Conservation (phyloP, 2,113 vertebrate species). For the Turnix velox region DNA sequence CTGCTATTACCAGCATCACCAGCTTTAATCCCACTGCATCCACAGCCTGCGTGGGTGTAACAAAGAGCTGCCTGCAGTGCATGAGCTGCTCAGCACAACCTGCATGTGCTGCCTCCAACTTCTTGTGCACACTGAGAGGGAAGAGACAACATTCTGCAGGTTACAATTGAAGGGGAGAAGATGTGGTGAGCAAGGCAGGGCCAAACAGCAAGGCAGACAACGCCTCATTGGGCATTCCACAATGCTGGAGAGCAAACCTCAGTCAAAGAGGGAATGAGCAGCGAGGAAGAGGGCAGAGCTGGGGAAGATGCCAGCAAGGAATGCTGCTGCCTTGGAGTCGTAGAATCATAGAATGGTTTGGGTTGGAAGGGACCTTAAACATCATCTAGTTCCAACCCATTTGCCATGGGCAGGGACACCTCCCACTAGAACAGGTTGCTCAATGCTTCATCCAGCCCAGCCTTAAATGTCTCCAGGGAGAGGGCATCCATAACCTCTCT, state of each 20-base stretch:
- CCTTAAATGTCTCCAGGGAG: too few relatives aligned
- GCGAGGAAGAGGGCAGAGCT: neutral
- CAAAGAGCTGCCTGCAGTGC: neutral
- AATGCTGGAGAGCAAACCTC: neutral
- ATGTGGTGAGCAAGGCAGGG: neutral
- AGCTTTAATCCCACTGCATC: neutral
- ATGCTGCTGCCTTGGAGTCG: neutral
- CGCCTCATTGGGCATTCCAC: neutral
- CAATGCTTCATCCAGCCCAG: too few relatives aligned
- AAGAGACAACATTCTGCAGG: neutral
- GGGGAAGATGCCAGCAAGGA: neutral
- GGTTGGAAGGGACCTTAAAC: too few relatives aligned
- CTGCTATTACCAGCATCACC: rapidly evolving
- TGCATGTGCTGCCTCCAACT: rapidly evolving
- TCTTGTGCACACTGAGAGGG: rapidly evolving
- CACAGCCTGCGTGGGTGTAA: neutral
- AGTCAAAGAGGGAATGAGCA: rapidly evolving
- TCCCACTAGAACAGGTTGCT: too few relatives aligned
- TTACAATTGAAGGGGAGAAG: neutral
- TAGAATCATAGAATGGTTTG: too few relatives aligned
- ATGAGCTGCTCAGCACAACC: rapidly evolving
- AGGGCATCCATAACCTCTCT: too few relatives aligned
- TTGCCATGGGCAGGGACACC: too few relatives aligned
- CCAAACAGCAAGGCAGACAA: neutral
- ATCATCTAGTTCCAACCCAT: too few relatives aligned